phyloP scores from a whole-genome alignment of 2,888 invertebrate genomes.

The Lordiphosa fenestrarum region DNA sequence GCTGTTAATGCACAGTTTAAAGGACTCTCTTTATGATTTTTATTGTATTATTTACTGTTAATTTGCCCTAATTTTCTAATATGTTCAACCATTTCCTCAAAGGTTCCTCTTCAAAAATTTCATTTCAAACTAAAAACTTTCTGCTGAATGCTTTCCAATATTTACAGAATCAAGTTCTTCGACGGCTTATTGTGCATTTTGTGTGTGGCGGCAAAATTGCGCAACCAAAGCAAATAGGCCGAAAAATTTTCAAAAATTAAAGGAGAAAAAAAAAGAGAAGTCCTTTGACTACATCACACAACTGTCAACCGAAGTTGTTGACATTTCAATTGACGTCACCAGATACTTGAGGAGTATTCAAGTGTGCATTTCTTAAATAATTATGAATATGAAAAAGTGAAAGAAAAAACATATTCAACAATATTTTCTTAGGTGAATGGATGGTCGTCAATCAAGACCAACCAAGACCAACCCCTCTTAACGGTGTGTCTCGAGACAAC shows the following conservation, averaged over 20 bases:
- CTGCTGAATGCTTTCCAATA: slow-evolving; percentile 5
- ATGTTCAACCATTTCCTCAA: too few species aligned
- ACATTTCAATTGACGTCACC: slow-evolving; percentile 50
- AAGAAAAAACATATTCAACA: slow-evolving; percentile 30
- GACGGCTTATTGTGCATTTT: slow-evolving; percentile 35
- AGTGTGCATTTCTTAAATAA: slow-evolving; percentile 71
- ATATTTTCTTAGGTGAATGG: slow-evolving; percentile 42
- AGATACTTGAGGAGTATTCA: slow-evolving; percentile 42
- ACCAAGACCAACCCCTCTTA: slow-evolving; percentile 33
- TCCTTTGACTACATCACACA: slow-evolving; percentile 22
- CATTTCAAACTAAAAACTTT: not conserved
- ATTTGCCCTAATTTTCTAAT: too few species aligned
- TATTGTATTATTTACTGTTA: too few species aligned
- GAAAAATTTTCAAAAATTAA: slow-evolving; percentile 8
- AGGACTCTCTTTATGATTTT: not conserved
- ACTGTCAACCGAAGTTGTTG: slow-evolving; percentile 61
- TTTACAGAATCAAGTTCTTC: slow-evolving; percentile 3
- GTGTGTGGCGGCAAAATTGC: slow-evolving; percentile 12
- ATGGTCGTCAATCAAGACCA: slow-evolving; percentile 61
- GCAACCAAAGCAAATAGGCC: slow-evolving; percentile 15
- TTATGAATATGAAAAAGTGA: slow-evolving; percentile 54
- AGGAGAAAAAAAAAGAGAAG: not conserved
- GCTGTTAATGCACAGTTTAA: too few species aligned
- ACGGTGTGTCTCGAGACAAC: slow-evolving; percentile 8
- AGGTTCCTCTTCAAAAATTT: too few species aligned